phyloP scores from a whole-genome alignment of 2,888 invertebrate species.

The Plebejus anna region DNA sequence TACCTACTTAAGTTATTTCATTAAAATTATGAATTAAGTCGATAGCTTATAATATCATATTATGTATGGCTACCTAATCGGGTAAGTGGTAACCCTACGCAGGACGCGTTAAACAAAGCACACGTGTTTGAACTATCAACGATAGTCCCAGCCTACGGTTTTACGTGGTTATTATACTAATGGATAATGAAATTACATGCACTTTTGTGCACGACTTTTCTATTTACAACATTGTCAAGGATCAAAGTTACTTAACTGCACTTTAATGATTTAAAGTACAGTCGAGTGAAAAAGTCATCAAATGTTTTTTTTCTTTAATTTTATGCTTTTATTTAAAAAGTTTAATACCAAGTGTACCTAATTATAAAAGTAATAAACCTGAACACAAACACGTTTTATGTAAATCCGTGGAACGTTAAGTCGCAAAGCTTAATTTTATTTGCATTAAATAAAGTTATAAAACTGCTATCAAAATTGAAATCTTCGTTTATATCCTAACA shows the following conservation, averaged over 20 bases:
- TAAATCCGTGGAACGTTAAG: constrained; percentile 18
- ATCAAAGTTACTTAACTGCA: background rate
- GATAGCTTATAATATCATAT: too few species aligned
- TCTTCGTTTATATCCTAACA: constrained; percentile 24
- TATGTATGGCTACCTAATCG: background rate
- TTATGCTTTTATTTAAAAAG: background rate
- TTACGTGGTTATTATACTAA: constrained; percentile 26
- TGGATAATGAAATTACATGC: constrained; percentile 14
- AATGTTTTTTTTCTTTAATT: background rate
- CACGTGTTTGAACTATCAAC: constrained; percentile 27
- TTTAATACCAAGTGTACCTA: background rate
- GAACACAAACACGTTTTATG: constrained; percentile 23
- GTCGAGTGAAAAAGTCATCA: background rate
- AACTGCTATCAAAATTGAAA: constrained; percentile 26
- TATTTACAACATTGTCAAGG: background rate
- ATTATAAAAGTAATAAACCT: constrained; percentile 24
- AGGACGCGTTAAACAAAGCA: constrained; percentile 1
- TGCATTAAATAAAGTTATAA: constrained; percentile 25
- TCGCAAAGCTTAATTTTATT: constrained; percentile 23
- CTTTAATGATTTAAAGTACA: background rate
- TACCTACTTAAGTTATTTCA: too few species aligned
- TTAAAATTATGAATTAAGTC: too few species aligned
- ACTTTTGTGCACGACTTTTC: constrained; percentile 22
- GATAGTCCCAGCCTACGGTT: constrained; percentile 6
- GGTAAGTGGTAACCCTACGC: background rate